A percentile compares a stretch with the other conserved stretches of the same genome.
phyloP scores from a whole-genome alignment of 2,113 vertebrate genomes.

The Bombycilla garrulus region DNA sequence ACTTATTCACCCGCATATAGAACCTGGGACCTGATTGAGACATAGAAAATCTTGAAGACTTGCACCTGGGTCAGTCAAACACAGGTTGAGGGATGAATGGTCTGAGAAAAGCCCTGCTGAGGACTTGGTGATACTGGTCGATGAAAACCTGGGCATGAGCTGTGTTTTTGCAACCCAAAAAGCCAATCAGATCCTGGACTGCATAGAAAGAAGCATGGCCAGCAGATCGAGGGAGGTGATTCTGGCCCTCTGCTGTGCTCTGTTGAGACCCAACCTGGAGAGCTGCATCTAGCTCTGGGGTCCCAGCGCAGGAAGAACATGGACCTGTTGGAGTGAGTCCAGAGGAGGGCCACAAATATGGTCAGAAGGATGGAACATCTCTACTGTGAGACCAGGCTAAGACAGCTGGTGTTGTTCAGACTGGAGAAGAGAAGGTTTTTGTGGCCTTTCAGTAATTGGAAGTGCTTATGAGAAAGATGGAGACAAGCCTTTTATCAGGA shows the following conservation, averaged over 20 bases:
- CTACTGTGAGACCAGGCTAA: not conserved
- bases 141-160: not conserved
- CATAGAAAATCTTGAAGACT: not conserved
- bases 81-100: not conserved
- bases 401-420: not conserved
- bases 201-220: fast-evolving
- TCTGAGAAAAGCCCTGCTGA: not conserved
- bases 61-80: fast-evolving
- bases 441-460: not conserved
- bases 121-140: not conserved
- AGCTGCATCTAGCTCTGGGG: not conserved
- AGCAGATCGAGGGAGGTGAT: not conserved
- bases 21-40: not conserved
- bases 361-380: not conserved
- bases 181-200: not conserved
- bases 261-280: not conserved
- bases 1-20: not conserved
- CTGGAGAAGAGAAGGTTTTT: not conserved
- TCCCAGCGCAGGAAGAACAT: not conserved
- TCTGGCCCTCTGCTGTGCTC: not conserved
- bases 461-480: not conserved
- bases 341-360: not conserved
- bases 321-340: fast-evolving
- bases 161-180: not conserved
- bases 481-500: not conserved